Conservation (phyloP, 2,797 vertebrate species). For the Gymnoscopelus microlampas region DNA sequence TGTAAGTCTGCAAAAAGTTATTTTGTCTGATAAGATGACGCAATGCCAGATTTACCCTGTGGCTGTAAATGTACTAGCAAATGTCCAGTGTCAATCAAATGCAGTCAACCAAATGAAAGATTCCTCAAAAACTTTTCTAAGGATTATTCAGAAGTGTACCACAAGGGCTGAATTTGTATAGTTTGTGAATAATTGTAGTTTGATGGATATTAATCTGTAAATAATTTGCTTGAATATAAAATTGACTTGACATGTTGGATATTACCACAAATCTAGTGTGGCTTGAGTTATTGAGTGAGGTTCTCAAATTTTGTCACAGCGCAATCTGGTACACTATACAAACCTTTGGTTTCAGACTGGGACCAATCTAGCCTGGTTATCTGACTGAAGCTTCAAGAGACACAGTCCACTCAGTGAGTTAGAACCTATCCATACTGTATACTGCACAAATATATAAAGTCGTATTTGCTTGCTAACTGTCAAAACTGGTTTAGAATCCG, state of each 20-base stretch:
- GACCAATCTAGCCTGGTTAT: too few species aligned
- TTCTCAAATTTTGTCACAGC: slow-evolving; percentile 26
- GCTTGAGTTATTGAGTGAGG: slow-evolving; percentile 42
- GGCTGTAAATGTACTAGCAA: slow-evolving; percentile 17
- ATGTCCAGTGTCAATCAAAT: slow-evolving; percentile 25
- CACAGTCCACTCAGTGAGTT: neutral
- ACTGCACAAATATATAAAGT: neutral
- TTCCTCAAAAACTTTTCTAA: slow-evolving; percentile 30
- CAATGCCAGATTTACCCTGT: slow-evolving; percentile 1
- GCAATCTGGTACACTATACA: slow-evolving; percentile 19
- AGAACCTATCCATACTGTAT: neutral
- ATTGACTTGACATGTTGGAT: slow-evolving; percentile 48
- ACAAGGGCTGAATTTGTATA: slow-evolving; percentile 73
- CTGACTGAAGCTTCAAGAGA: too few species aligned
- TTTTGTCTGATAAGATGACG: slow-evolving; percentile 8
- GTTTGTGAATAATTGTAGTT: slow-evolving; percentile 66
- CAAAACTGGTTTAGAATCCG: neutral
- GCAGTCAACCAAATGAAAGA: slow-evolving; percentile 30
- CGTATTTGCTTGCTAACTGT: neutral
- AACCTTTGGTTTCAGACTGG: neutral
- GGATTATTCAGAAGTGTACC: slow-evolving; percentile 36
- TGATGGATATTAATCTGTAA: slow-evolving; percentile 56
- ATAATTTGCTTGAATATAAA: slow-evolving; percentile 60
- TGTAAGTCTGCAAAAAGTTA: slow-evolving; percentile 10
- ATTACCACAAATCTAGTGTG: slow-evolving; percentile 42